Base-by-base conservation (phyloP, 2,888 invertebrate genomes). In the Phrixothrix hirtus region DNA sequence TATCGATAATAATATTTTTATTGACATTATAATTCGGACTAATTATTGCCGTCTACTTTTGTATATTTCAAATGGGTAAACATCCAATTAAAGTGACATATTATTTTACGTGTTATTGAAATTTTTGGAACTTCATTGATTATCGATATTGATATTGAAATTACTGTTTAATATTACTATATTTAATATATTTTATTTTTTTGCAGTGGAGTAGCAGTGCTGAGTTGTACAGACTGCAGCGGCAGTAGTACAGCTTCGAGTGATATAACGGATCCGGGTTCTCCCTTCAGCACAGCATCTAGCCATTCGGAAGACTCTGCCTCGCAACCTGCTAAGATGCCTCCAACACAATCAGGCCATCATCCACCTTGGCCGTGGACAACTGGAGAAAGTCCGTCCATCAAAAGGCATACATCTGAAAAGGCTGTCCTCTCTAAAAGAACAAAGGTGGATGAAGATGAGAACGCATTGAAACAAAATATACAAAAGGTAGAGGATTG, bases 241-340 rank as follows among this genome's bases (percentile, higher is more conserved):
- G 79, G 78, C 51, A 80, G 79, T 66, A 79, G 78, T 62, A 76
- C 75, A 60, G 74, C 79, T 74, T 81, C 75, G 66, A 91, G 90
- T 77, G 92, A 91, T 78, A 88, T 90, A 76, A 89, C 90, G 65
- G 91, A 91, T 76, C 91, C 91, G 47, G 88, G 89, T 60, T 91
- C 91, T 52, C 92, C 92, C 65, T 88, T 86, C 77, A 90, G 88
- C 76, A 86, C 87, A 62, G 79, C 81, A 68, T 81, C 83, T 60
- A 72, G 72, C 65, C 75, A 76, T 62, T 75, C 75, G 34, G 77
- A 76, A 62, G 75, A 74, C 58, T 74, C 76, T 37, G 71, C 69
- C 34, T 67, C 62, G 31, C 72, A 66, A 55, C 65, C 73, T 42
- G 59, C 70, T 48, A 72, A 71, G 59, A 74, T 73, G 68, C 74